phyloP scores from a whole-genome alignment of 2,888 invertebrate genomes.

The Athalia circularis region DNA sequence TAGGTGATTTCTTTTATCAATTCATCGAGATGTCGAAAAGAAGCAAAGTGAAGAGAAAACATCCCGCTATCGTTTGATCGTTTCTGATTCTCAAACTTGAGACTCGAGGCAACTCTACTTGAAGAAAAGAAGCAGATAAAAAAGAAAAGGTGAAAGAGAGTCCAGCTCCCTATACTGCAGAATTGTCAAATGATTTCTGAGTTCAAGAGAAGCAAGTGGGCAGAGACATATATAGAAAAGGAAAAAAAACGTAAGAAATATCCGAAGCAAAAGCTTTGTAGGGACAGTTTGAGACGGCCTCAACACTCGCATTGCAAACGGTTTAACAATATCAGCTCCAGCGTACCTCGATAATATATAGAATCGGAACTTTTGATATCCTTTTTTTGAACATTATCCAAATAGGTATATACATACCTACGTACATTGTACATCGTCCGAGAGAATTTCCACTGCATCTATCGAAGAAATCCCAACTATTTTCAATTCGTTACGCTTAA shows the following conservation, averaged over 20 bases:
- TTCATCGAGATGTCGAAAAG: conserved; percentile 11
- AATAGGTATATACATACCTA: no score
- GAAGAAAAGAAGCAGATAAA: neutral
- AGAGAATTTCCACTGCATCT: neutral
- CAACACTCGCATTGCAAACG: neutral
- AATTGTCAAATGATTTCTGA: conserved; percentile 28
- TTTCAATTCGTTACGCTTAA: no score
- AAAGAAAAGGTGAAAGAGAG: no score
- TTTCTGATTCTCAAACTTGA: conserved; percentile 21
- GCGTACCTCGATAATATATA: no score
- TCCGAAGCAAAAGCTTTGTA: neutral
- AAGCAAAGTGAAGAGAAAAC: neutral
- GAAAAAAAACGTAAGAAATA: neutral
- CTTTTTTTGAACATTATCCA: no score
- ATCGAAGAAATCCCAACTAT: no score
- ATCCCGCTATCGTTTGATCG: conserved; percentile 17
- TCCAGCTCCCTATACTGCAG: neutral
- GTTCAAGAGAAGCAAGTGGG: conserved; percentile 17
- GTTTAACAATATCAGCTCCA: conserved; percentile 4
- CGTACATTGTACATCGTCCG: no score
- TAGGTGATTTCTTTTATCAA: conserved; percentile 16
- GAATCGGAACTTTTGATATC: no score
- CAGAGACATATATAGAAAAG: neutral
- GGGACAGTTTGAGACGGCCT: no score
- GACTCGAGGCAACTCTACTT: conserved; percentile 9